phyloP scores from a whole-genome alignment of 2,113 vertebrate species.

The Callospermophilus lateralis region DNA sequence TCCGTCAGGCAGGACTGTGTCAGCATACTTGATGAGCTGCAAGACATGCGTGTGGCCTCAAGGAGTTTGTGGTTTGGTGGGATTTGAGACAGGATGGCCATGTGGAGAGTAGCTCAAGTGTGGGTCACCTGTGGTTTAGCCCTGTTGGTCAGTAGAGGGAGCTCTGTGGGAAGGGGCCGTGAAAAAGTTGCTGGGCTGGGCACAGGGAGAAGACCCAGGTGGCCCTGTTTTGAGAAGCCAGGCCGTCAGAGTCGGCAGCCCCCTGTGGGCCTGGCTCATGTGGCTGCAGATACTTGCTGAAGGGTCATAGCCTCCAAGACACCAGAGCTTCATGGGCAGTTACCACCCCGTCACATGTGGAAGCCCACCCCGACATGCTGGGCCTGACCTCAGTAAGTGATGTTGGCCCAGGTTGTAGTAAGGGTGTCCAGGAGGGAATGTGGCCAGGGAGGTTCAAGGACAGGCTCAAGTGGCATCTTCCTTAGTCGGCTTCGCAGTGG shows the following conservation, averaged over 20 bases:
- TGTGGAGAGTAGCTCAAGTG: neutral
- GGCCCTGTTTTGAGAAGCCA: neutral
- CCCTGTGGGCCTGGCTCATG: neutral
- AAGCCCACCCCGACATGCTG: neutral
- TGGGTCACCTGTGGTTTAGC: too few species aligned
- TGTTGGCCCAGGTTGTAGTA: neutral
- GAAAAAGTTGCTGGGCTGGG: neutral
- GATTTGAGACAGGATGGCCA: neutral
- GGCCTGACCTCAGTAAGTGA: neutral
- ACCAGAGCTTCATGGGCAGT: neutral
- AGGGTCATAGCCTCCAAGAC: neutral
- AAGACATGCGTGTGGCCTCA: rapidly evolving
- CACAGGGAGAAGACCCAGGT: neutral
- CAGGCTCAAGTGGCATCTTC: neutral
- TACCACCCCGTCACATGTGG: neutral
- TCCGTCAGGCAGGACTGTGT: neutral
- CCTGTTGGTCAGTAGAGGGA: neutral
- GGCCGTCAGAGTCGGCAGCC: neutral
- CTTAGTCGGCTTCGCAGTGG: neutral
- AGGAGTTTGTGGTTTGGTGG: neutral
- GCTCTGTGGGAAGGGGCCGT: neutral
- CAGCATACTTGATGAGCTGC: neutral
- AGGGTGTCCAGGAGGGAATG: too few species aligned
- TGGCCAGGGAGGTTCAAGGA: neutral
- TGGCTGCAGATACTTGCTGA: neutral